Evolutionary conservation across 2,797 vertebrate genomes (phyloP).

Genomic region (Poliocrania exsul): DNA sequence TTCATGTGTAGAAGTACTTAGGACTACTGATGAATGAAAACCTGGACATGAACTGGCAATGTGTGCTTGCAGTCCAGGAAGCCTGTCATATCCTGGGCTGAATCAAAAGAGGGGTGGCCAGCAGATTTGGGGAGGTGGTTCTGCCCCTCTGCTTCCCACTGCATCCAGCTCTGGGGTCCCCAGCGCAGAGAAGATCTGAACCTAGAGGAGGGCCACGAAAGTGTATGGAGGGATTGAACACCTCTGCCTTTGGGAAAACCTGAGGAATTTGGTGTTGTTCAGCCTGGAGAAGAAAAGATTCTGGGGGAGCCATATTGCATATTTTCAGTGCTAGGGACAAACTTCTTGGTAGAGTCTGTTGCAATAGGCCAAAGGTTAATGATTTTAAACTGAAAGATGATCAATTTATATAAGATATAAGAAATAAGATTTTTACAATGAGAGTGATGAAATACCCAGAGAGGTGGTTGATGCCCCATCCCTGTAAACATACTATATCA

Average conservation of each 20-base stretch:
- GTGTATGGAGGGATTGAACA: background rate
- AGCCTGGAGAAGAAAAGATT: background rate
- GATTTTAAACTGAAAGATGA: background rate
- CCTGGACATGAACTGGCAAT: rapidly evolving
- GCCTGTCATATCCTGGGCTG: rapidly evolving
- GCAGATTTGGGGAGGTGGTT: background rate
- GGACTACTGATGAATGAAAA: background rate
- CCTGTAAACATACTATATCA: background rate
- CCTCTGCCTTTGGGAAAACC: background rate
- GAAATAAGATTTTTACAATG: rapidly evolving
- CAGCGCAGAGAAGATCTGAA: background rate
- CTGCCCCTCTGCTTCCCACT: background rate
- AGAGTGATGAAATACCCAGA: background rate
- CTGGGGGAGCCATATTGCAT: background rate
- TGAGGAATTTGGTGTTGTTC: background rate
- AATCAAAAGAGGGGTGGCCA: rapidly evolving
- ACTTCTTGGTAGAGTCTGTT: background rate
- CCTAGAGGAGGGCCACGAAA: rapidly evolving
- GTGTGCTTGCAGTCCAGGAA: rapidly evolving
- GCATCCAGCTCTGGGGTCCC: rapidly evolving
- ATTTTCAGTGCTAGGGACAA: background rate
- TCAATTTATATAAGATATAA: background rate
- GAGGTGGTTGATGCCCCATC: background rate
- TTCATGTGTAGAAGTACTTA: background rate
- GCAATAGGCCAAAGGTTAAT: rapidly evolving